phyloP scores from a whole-genome alignment of 2,113 vertebrate species.

The Furnarius figulus region DNA sequence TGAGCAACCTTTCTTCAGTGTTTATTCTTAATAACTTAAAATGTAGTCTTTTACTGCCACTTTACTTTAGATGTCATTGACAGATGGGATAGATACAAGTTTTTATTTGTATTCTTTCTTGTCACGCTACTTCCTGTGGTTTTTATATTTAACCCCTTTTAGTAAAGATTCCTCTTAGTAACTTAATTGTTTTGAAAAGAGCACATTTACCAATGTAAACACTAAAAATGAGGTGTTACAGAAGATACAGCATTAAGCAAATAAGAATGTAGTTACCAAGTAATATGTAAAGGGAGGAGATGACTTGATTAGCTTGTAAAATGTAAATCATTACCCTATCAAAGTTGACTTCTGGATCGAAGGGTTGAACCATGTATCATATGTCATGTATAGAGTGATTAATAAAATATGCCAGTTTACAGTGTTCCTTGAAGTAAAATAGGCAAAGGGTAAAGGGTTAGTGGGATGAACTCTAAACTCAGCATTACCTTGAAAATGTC shows the following conservation, averaged over 20 bases:
- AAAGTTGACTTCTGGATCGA: neutral
- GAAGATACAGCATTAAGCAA: neutral
- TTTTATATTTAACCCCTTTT: neutral
- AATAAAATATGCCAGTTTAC: neutral
- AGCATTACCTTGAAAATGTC: neutral
- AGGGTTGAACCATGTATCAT: neutral
- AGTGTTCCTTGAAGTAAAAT: neutral
- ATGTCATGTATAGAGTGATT: neutral
- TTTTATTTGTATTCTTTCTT: neutral
- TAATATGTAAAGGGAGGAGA: neutral
- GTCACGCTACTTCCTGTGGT: neutral
- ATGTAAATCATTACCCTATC: neutral
- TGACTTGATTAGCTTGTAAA: neutral
- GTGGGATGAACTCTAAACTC: neutral
- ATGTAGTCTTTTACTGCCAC: neutral
- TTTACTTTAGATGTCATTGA: neutral
- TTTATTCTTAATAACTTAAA: neutral
- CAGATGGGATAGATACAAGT: neutral
- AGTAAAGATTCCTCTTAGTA: neutral
- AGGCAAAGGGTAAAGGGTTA: neutral
- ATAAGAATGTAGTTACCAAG: neutral
- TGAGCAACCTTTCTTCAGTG: neutral
- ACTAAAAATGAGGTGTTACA: neutral
- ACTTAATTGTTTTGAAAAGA: neutral
- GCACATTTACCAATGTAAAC: neutral